Evolutionary conservation across 35 echinoderm and acorn worm species (phyloP).

Genomic region (Eucidaris tribuloides): DNA sequence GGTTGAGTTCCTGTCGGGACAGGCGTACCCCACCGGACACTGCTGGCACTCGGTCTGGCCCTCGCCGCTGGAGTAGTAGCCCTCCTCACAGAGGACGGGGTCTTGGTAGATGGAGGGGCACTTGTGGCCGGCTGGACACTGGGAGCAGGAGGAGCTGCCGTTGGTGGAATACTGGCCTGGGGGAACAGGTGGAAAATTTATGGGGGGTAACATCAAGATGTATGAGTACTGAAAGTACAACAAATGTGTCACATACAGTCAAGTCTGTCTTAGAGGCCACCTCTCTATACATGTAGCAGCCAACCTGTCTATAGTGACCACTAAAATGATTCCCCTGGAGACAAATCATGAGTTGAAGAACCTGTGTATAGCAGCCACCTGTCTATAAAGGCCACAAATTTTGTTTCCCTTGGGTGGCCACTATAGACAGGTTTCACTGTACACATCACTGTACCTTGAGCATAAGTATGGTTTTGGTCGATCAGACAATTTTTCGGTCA

Average conservation of each 20-base stretch:
- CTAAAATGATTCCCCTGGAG: not conserved
- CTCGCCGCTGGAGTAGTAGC: slow-evolving; percentile 76
- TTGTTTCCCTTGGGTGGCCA: too few species aligned
- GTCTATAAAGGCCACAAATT: too few species aligned
- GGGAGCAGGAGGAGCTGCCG: slow-evolving; percentile 64
- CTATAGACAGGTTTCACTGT: too few species aligned
- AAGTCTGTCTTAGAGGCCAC: too few species aligned
- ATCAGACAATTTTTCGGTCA: too few species aligned
- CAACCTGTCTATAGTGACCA: not conserved
- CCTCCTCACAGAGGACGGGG: slow-evolving; percentile 69
- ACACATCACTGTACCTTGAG: too few species aligned
- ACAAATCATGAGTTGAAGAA: not conserved
- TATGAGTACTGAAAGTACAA: too few species aligned
- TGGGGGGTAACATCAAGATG: not conserved
- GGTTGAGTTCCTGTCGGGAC: slow-evolving; percentile 71
- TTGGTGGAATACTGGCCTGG: slow-evolving; percentile 81
- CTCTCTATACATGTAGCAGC: not conserved
- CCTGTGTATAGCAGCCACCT: too few species aligned
- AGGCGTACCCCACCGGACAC: slow-evolving; percentile 70
- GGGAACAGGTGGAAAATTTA: not conserved
- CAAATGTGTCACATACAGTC: too few species aligned
- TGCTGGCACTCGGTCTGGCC: slow-evolving; percentile 70
- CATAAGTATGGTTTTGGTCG: too few species aligned
- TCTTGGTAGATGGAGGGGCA: slow-evolving; percentile 83
- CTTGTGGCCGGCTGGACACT: slow-evolving; percentile 74